phyloP scores from a whole-genome alignment of 2,113 vertebrate species.

The Rhinoptilus africanus region DNA sequence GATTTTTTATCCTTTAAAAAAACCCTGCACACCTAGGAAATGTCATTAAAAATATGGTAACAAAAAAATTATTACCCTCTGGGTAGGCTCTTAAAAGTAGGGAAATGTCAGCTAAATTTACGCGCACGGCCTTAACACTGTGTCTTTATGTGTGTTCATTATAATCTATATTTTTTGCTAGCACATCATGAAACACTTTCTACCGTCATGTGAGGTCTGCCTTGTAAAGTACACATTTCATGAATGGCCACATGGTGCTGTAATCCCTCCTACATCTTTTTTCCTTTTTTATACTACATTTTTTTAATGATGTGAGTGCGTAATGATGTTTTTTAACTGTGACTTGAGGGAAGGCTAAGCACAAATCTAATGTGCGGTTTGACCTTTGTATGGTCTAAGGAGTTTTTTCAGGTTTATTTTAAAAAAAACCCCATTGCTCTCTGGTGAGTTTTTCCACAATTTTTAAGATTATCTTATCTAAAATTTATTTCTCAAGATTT shows the following conservation, averaged over 20 bases:
- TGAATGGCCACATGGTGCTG: conserved; percentile 52
- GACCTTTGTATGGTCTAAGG: neutral
- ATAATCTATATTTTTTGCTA: conserved; percentile 24
- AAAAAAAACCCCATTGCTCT: neutral
- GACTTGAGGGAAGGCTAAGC: neutral
- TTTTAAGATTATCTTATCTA: neutral
- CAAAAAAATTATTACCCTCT: neutral
- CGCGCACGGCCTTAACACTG: neutral
- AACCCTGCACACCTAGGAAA: neutral
- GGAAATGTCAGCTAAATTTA: neutral
- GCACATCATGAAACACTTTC: conserved; percentile 57
- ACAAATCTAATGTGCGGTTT: neutral
- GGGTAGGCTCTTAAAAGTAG: neutral
- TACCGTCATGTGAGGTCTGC: conserved; percentile 47
- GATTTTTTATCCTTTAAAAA: neutral
- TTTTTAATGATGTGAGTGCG: neutral
- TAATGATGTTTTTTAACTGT: conserved; percentile 9
- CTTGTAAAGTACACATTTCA: conserved; percentile 40
- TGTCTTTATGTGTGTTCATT: conserved; percentile 47
- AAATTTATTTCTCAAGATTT: neutral
- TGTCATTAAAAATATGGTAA: neutral
- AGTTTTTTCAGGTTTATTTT: accelerated
- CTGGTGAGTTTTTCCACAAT: neutral
- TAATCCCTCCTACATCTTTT: conserved; percentile 35
- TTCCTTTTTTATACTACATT: neutral